Evolutionary conservation across 37 sponge, comb jelly and placozoan species (phyloP).

Genomic region (Spongia lamella): DNA sequence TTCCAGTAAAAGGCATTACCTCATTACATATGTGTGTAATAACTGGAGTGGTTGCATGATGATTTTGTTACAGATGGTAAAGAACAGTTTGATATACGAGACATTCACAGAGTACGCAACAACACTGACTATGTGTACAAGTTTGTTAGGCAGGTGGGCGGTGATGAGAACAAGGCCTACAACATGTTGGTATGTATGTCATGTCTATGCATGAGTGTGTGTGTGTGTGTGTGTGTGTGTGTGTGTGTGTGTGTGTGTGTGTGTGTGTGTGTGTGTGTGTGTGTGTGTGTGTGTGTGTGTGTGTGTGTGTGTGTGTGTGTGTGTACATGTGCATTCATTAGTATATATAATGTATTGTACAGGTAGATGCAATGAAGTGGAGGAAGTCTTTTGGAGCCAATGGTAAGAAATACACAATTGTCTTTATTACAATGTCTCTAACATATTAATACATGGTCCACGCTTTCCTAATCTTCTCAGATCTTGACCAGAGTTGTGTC

Average conservation of each 20-base stretch:
- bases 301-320: too few relatives aligned
- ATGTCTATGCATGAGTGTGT: background rate
- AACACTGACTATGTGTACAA: slow-evolving; percentile 34
- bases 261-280: slow-evolving; percentile 6
- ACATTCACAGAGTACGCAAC: slow-evolving; percentile 28
- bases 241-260: background rate
- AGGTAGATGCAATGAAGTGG: slow-evolving; percentile 43
- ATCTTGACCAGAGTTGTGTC: slow-evolving; percentile 25
- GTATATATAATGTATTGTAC: too few relatives aligned
- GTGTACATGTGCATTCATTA: background rate
- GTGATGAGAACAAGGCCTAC: slow-evolving; percentile 47
- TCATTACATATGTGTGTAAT: too few relatives aligned
- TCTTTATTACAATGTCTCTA: too few relatives aligned
- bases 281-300: too few relatives aligned
- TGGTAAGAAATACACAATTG: slow-evolving; percentile 9
- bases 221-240: background rate
- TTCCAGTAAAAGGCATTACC: too few relatives aligned
- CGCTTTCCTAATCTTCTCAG: slow-evolving; percentile 1
- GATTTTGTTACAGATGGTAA: slow-evolving; percentile 17
- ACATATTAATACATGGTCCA: background rate
- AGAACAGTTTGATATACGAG: slow-evolving; percentile 36
- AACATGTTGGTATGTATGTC: slow-evolving; percentile 52
- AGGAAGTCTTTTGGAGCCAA: slow-evolving; percentile 57
- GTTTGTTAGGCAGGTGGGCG: slow-evolving; percentile 44
- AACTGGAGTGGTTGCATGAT: too few relatives aligned